Conservation (phyloP, 64 coral and sea anemone species). For the Platygyra sinensis region DNA sequence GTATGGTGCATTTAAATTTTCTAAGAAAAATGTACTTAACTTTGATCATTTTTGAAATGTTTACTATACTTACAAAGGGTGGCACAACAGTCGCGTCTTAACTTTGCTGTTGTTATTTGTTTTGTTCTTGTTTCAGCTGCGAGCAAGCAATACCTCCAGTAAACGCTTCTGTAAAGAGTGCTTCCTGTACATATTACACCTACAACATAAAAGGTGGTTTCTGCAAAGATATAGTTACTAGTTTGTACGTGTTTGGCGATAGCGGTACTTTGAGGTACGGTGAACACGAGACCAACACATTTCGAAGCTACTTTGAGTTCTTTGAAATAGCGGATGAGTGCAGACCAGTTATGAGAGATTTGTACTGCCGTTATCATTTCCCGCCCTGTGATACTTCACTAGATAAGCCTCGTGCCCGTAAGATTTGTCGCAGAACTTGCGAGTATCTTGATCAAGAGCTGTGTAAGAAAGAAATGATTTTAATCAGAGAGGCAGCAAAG, state of each 20-base stretch:
- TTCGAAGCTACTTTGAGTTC: background rate
- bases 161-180: background rate
- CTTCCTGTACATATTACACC: background rate
- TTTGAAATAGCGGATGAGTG: background rate
- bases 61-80: too few species aligned
- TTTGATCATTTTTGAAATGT: too few species aligned
- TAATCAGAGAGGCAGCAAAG: background rate
- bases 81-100: background rate
- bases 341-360: background rate
- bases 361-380: constrained; percentile 16
- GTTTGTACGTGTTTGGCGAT: constrained; percentile 8
- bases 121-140: background rate
- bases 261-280: background rate
- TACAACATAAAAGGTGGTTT: background rate
- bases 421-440: constrained; percentile 13
- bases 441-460: background rate
- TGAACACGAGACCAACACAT: background rate
- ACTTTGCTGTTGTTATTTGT: background rate
- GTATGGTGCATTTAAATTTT: background rate
- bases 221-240: background rate
- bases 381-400: background rate
- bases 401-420: background rate
- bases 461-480: background rate
- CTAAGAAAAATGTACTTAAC: background rate
- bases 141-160: background rate